Conservation (phyloP, 2,888 invertebrate genomes). For the Poecilus cupreus region DNA sequence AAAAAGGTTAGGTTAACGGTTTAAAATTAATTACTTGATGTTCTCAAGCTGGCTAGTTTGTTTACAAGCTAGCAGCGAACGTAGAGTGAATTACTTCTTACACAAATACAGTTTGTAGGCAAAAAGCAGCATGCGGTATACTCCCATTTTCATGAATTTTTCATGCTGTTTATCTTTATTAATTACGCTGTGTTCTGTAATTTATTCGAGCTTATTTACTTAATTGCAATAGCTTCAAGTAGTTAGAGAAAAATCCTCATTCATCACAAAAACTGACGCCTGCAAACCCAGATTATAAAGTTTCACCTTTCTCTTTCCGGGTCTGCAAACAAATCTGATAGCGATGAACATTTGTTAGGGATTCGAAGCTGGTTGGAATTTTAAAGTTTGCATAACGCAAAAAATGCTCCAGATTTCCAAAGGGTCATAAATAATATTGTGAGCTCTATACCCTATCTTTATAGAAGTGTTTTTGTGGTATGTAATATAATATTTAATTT, state of each 20-base stretch:
- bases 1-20: no score
- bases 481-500: no score
- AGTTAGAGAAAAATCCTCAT: background rate
- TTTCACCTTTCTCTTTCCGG: background rate
- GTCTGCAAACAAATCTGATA: background rate
- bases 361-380: background rate
- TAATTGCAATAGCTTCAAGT: slow-evolving; percentile 15
- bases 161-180: slow-evolving; percentile 17
- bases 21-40: no score
- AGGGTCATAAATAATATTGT: no score
- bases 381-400: background rate
- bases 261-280: background rate
- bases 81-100: no score
- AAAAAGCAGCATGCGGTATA: background rate
- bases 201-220: background rate
- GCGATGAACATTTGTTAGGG: background rate
- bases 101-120: no score
- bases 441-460: no score
- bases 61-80: no score
- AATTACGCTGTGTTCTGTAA: background rate
- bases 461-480: no score
- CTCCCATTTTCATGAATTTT: background rate
- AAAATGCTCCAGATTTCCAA: no score
- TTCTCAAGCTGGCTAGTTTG: no score
- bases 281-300: background rate